Conservation (phyloP, 2,888 invertebrate species). For the Rotaria sp. region DNA sequence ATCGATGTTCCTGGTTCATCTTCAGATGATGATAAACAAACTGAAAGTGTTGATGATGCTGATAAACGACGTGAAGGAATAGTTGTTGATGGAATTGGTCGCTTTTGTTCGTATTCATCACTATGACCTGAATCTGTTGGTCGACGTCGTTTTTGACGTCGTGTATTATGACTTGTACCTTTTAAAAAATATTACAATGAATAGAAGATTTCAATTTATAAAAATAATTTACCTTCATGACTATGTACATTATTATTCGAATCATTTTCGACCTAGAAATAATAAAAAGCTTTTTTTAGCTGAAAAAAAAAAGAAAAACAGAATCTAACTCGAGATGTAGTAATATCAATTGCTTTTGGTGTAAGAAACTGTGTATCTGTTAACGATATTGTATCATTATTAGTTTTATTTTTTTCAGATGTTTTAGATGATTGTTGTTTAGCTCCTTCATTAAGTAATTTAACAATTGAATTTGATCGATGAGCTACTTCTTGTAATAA, state of each 20-base stretch:
- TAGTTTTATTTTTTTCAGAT: neutral
- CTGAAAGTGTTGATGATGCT: neutral
- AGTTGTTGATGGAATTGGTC: neutral
- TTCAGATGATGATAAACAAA: slow-evolving; percentile 7
- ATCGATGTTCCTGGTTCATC: neutral
- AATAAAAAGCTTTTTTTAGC: neutral
- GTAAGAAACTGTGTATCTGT: slow-evolving; percentile 1
- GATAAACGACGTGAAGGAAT: neutral
- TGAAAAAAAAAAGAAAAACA: neutral
- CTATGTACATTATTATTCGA: neutral
- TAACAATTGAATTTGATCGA: neutral
- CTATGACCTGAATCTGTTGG: neutral
- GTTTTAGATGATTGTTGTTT: neutral
- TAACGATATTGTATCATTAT: neutral
- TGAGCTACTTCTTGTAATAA: slow-evolving; percentile 8
- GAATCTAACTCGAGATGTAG: neutral
- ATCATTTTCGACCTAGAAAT: neutral
- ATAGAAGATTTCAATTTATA: neutral
- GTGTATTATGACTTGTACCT: neutral
- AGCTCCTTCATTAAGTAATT: neutral
- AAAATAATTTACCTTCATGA: neutral
- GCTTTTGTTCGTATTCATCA: slow-evolving; percentile 6
- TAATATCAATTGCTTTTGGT: neutral
- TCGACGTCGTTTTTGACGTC: slow-evolving; percentile 25
- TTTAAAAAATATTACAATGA: neutral